Evolutionary conservation across 2,888 invertebrate genomes (phyloP).

Genomic region (Salticus scenicus): DNA sequence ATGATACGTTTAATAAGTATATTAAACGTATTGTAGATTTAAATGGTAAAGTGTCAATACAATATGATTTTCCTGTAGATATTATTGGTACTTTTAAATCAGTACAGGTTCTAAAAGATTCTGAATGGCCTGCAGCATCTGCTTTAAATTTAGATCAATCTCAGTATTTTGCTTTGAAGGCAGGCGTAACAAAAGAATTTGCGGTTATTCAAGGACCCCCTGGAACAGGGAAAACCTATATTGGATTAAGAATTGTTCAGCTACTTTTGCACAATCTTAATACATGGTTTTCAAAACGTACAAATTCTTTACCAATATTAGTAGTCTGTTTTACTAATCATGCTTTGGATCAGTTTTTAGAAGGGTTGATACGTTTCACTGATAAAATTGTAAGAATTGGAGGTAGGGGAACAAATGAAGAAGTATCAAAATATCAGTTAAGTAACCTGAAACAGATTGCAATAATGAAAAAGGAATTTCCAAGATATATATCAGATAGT

Average conservation of each 20-base stretch:
- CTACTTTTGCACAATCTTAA: constrained; percentile 80
- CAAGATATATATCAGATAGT: background rate
- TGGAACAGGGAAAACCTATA: constrained; percentile 89
- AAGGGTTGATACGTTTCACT: constrained; percentile 81
- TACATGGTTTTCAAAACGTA: constrained; percentile 74
- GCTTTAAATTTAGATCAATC: constrained; percentile 79
- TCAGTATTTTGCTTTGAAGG: constrained; percentile 80
- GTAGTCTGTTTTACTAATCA: constrained; percentile 90
- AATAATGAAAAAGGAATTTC: background rate
- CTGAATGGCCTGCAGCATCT: constrained; percentile 78
- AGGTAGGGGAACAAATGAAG: constrained; percentile 81
- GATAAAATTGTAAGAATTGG: constrained; percentile 82
- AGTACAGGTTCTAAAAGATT: constrained; percentile 35
- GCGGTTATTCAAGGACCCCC: constrained; percentile 81
- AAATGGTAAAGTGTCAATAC: background rate
- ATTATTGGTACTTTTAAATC: background rate
- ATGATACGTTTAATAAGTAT: no score
- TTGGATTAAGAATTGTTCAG: constrained; percentile 85
- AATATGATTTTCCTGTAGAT: background rate
- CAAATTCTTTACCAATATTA: constrained; percentile 79
- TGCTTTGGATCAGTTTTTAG: constrained; percentile 89
- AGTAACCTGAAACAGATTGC: constrained; percentile 9
- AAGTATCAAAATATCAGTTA: constrained; percentile 75
- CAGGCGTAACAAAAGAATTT: constrained; percentile 83
- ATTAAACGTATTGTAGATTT: background rate